A percentile compares a stretch with the other conserved stretches of the same genome.
phyloP scores from a whole-genome alignment of 2,113 vertebrate species.

The Sylvietta virens region DNA sequence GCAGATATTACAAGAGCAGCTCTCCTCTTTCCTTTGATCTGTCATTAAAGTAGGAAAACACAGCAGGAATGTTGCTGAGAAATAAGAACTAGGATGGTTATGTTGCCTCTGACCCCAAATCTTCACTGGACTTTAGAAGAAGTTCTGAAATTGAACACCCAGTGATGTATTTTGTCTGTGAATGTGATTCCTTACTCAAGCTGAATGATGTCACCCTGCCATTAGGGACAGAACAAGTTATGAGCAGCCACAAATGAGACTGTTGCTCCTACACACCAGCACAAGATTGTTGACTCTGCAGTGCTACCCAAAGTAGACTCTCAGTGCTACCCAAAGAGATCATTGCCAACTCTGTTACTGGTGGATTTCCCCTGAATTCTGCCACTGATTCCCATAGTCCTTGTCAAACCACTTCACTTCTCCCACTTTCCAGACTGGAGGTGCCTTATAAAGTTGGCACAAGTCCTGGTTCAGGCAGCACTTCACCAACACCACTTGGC shows the following conservation, averaged over 20 bases:
- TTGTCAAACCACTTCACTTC: not conserved
- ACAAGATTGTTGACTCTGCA: not conserved
- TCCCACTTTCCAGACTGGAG: not conserved
- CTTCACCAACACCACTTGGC: not conserved
- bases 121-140: not conserved
- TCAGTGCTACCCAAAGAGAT: not conserved
- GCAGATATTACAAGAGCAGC: not conserved
- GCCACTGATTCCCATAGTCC: not conserved
- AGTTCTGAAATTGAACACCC: not conserved
- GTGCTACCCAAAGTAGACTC: not conserved
- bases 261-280: not conserved
- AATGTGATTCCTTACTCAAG: accelerated
- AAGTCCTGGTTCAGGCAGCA: not conserved
- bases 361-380: not conserved
- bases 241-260: not conserved
- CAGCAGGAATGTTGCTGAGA: not conserved
- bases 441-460: not conserved
- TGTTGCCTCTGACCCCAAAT: not conserved
- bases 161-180: not conserved
- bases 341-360: accelerated
- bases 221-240: not conserved
- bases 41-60: not conserved
- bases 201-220: not conserved
- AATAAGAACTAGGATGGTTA: not conserved
- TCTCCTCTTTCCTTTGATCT: not conserved